Conservation (phyloP, 2,113 vertebrate genomes). For the Hippotragus niger region DNA sequence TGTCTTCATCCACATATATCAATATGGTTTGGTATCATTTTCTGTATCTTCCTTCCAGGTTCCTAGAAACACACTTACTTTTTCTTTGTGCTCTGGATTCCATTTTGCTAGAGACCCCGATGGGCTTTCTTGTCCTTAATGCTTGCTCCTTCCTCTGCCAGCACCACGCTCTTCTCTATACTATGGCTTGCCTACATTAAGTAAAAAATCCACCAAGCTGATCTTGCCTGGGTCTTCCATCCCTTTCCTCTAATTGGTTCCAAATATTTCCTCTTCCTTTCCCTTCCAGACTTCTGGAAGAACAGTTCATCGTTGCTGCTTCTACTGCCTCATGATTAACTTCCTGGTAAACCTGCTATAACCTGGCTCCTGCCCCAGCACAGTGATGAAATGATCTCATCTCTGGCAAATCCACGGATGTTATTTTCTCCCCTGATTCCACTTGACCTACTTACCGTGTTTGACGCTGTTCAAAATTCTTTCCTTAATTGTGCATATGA, state of each 20-base stretch:
- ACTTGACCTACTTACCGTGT: background rate
- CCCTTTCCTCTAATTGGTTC: background rate
- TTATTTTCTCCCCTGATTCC: slow-evolving; percentile 20
- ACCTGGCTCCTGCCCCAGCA: background rate
- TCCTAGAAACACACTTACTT: background rate
- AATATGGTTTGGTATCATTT: background rate
- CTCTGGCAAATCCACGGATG: background rate
- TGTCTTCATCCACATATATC: background rate
- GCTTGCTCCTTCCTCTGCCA: background rate
- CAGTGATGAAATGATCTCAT: background rate
- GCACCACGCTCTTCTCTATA: background rate
- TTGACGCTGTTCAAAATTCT: background rate
- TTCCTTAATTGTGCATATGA: background rate
- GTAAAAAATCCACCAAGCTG: background rate
- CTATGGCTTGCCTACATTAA: background rate
- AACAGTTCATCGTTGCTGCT: background rate
- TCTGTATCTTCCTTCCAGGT: background rate
- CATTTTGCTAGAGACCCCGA: background rate
- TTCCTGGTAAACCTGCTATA: background rate
- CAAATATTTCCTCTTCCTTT: background rate
- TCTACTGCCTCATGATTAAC: background rate
- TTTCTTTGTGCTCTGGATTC: background rate
- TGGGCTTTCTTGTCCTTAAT: background rate
- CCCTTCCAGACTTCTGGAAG: background rate
- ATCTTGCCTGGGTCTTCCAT: background rate